These are phyloP conservation scores for Plutomurus gul DNA, from an alignment of 1,140 invertebrate species.

Conservation along the genomic window DNA sequence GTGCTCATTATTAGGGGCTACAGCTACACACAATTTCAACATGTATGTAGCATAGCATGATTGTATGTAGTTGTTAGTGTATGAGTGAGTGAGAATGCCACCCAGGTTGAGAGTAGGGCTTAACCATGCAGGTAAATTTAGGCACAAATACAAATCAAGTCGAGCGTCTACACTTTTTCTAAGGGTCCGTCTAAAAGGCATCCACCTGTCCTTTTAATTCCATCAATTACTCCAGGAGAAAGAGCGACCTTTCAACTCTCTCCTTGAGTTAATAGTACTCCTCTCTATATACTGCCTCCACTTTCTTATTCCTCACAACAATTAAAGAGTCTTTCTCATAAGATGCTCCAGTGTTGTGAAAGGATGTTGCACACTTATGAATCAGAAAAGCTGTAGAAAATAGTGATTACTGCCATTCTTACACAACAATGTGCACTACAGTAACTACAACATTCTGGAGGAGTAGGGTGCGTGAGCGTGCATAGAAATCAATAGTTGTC, in stretches of 20 bases:
- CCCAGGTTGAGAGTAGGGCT: constrained; percentile 3
- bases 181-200: constrained; percentile 15
- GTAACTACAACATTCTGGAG: too few relatives aligned
- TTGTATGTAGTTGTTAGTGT: constrained; percentile 12
- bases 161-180: constrained; percentile 10
- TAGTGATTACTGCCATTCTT: too few relatives aligned
- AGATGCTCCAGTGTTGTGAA: too few relatives aligned
- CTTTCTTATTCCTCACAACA: not conserved
- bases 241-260: constrained; percentile 13
- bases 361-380: too few relatives aligned
- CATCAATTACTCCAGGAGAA: constrained; percentile 20
- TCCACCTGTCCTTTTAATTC: constrained; percentile 26
- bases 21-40: constrained; percentile 9
- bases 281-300: not conserved
- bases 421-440: too few relatives aligned
- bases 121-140: constrained; percentile 9
- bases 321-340: too few relatives aligned
- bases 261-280: not conserved
- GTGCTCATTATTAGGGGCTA: constrained; percentile 8
- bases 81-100: constrained; percentile 30
- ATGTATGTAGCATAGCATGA: not conserved
- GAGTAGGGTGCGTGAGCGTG: too few relatives aligned
- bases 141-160: constrained; percentile 31
- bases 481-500: too few relatives aligned
- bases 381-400: too few relatives aligned